phyloP scores from a whole-genome alignment of 1,140 invertebrate genomes.

The Vanessa atalanta region DNA sequence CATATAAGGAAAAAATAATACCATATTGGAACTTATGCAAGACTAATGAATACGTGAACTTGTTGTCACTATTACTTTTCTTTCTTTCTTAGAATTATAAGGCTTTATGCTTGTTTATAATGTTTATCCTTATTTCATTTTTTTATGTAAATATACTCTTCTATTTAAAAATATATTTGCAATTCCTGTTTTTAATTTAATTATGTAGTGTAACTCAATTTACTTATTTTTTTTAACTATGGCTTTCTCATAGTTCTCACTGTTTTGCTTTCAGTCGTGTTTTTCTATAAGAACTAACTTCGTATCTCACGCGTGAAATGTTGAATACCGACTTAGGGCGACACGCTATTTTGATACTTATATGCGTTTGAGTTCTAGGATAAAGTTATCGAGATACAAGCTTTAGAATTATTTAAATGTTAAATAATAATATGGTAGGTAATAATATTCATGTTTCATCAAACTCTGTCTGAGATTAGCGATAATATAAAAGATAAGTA shows the following conservation, averaged over 20 bases:
- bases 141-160: background rate
- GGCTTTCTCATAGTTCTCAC: background rate
- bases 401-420: background rate
- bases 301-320: too few species aligned
- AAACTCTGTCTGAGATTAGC: background rate
- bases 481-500: background rate
- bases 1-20: slow-evolving; percentile 32
- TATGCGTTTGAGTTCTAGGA: too few species aligned
- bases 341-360: too few species aligned
- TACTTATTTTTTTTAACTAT: background rate
- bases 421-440: background rate
- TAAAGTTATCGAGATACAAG: background rate
- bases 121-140: background rate
- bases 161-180: background rate
- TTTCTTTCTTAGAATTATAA: slow-evolving; percentile 2
- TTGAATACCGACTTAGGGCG: too few species aligned
- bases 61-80: slow-evolving; percentile 21
- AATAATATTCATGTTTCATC: background rate
- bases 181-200: too few species aligned
- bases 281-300: background rate
- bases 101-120: background rate
- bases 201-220: too few species aligned
- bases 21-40: slow-evolving; percentile 35
- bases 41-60: slow-evolving; percentile 34
- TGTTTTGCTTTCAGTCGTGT: background rate